Evolutionary conservation across 2,113 vertebrate species (phyloP).

Genomic region (Leptobrachium leishanense): DNA sequence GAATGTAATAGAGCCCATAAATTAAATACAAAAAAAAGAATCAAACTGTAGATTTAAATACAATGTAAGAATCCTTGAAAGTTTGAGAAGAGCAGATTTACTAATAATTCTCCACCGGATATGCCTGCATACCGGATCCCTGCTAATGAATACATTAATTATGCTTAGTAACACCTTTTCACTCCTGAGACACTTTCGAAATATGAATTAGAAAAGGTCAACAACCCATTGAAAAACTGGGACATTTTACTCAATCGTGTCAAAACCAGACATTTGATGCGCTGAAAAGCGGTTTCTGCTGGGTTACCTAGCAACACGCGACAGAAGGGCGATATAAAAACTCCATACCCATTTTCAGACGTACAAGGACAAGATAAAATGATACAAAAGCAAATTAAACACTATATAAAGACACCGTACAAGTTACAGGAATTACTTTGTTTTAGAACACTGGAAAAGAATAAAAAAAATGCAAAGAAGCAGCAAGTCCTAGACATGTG

Average conservation of each 20-base stretch:
- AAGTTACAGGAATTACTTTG: no score
- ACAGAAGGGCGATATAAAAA: not conserved
- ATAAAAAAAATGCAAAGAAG: no score
- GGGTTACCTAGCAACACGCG: conserved; percentile 15
- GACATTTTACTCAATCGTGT: conserved; percentile 7
- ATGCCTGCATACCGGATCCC: not conserved
- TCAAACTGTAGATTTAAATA: no score
- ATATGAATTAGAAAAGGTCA: conserved; percentile 35
- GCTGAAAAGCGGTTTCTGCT: not conserved
- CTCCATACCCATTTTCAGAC: not conserved
- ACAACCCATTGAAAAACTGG: conserved; percentile 4
- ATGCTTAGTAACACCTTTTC: not conserved
- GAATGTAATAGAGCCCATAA: no score
- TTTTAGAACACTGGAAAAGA: no score
- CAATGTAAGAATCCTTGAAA: no score
- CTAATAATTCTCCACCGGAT: not conserved
- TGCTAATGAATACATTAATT: conserved; percentile 5
- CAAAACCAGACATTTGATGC: not conserved
- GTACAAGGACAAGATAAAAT: conserved; percentile 3
- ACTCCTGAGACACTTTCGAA: conserved; percentile 10
- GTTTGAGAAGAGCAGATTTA: not conserved
- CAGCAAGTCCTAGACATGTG: no score
- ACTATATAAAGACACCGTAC: not conserved
- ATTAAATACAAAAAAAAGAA: no score
- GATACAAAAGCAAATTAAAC: not conserved